Evolutionary conservation across 1,140 invertebrate species (phyloP).

Genomic region (Orius insidiosus): DNA sequence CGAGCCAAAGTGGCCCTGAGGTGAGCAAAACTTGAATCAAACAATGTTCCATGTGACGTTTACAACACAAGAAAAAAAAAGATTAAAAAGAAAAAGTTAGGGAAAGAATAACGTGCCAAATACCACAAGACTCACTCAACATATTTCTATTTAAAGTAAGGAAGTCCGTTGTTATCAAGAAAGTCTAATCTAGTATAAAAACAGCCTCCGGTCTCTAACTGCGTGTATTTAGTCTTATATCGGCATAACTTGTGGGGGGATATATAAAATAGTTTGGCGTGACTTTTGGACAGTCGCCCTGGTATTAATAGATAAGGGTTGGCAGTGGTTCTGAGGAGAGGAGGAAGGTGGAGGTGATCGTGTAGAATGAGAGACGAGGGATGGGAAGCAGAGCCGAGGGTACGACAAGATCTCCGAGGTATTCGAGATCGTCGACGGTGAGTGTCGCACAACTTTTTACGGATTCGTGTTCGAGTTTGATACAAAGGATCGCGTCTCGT

Average conservation of each 20-base stretch:
- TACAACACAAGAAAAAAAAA: too few species aligned
- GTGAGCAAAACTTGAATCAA: constrained; percentile 1
- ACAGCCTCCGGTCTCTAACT: neutral
- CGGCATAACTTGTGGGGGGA: neutral
- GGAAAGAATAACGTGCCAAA: too few species aligned
- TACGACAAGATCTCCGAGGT: constrained; percentile 33
- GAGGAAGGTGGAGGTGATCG: neutral
- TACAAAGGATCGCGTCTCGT: constrained; percentile 52
- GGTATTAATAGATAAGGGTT: neutral
- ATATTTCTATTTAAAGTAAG: too few species aligned
- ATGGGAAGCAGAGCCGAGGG: constrained; percentile 7
- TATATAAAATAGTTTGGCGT: too few species aligned
- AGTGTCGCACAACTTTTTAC: constrained; percentile 68
- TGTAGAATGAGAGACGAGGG: too few species aligned
- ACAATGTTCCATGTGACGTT: too few species aligned
- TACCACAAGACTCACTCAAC: too few species aligned
- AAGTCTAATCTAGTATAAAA: too few species aligned
- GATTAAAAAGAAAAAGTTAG: too few species aligned
- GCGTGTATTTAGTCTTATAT: neutral
- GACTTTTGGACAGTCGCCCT: neutral
- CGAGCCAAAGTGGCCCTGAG: constrained; percentile 4
- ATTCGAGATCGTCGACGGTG: constrained; percentile 53
- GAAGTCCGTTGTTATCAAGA: too few species aligned
- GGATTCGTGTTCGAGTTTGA: constrained; percentile 64
- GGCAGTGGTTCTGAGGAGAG: neutral